Evolutionary conservation across 2,113 vertebrate genomes (phyloP).

Genomic region (Orcinus orca): DNA sequence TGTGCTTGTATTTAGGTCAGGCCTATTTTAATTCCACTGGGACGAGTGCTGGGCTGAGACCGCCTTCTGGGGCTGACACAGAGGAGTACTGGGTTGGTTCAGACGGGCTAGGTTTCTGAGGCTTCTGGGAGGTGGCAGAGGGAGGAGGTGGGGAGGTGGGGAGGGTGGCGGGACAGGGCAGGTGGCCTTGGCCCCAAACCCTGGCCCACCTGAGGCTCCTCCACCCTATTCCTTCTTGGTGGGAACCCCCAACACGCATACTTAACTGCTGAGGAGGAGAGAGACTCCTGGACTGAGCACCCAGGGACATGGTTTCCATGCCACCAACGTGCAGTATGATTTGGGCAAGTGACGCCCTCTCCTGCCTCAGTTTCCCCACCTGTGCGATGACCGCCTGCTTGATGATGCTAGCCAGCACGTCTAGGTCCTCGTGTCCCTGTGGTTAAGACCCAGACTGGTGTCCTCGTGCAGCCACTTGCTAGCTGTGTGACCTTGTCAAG

Average conservation of each 20-base stretch:
- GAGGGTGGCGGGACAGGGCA: neutral
- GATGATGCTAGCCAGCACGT: neutral
- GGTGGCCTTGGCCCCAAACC: neutral
- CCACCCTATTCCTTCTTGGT: neutral
- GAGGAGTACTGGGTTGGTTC: neutral
- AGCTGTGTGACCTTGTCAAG: neutral
- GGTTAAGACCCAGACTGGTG: neutral
- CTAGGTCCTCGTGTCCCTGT: fast-evolving
- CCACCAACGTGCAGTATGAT: neutral
- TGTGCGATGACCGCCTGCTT: neutral
- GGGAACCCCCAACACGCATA: neutral
- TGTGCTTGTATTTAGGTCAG: slow-evolving; percentile 66
- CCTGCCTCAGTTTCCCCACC: neutral
- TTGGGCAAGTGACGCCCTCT: neutral
- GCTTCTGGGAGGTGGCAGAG: neutral
- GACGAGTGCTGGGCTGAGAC: neutral
- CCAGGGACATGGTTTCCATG: fast-evolving
- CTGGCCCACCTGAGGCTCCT: neutral
- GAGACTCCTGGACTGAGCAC: neutral
- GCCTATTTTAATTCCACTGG: slow-evolving; percentile 52
- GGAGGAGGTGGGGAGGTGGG: too few relatives aligned
- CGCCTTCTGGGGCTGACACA: neutral
- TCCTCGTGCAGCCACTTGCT: neutral
- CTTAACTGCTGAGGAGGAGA: neutral
- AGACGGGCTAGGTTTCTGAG: neutral